Evolutionary conservation across 2,888 invertebrate species (phyloP).

Genomic region (Tromatobia lineatoria): DNA sequence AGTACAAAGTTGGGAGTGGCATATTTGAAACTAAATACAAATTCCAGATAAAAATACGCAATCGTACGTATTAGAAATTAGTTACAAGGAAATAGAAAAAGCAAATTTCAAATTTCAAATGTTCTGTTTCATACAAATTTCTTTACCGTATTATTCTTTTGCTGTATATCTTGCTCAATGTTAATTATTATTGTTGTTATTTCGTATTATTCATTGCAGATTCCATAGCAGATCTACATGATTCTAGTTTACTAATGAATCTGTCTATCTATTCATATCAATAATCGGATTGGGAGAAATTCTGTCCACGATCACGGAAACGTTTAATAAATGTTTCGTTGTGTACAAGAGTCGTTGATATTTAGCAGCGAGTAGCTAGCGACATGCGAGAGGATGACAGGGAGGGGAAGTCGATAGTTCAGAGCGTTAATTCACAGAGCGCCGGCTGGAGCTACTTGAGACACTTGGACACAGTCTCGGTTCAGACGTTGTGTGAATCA

Average conservation of each 20-base stretch:
- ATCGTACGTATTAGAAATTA: neutral
- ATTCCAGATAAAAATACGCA: neutral
- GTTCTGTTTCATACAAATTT: too few species aligned
- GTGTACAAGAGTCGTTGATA: constrained; percentile 24
- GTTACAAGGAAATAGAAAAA: neutral
- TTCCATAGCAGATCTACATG: too few species aligned
- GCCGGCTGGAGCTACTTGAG: constrained; percentile 23
- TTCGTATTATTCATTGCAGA: too few species aligned
- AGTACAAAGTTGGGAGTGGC: neutral
- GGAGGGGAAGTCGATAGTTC: constrained; percentile 46
- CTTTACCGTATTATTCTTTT: too few species aligned
- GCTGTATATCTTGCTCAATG: too few species aligned
- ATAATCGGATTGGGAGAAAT: neutral
- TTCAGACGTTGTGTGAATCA: constrained; percentile 61
- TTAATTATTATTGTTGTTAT: neutral
- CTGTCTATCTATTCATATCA: neutral
- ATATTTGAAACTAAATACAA: too few species aligned
- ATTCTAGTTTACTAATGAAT: too few species aligned
- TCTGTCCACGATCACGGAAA: constrained; percentile 7
- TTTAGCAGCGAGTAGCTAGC: constrained; percentile 17
- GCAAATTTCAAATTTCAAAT: too few species aligned
- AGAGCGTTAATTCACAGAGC: constrained; percentile 58
- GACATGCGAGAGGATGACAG: neutral
- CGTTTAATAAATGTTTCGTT: constrained; percentile 26
- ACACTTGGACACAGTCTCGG: constrained; percentile 45